phyloP scores from a whole-genome alignment of 37 sponge, comb jelly and placozoan species.

The Theonella swinhoei region DNA sequence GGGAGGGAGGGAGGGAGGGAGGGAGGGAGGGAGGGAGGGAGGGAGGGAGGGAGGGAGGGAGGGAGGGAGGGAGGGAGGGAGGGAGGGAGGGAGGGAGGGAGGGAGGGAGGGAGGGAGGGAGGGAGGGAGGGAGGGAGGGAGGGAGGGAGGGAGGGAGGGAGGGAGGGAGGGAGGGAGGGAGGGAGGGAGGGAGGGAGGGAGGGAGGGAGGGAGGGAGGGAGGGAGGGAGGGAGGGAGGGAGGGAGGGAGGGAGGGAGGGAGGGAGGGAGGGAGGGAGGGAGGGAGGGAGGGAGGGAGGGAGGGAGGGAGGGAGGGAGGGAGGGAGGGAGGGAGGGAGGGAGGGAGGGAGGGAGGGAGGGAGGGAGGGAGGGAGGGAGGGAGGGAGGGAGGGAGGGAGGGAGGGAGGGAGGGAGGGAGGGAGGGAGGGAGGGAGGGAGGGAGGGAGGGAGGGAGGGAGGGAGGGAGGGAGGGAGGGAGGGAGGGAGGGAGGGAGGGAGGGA shows the following conservation, averaged over 20 bases:
- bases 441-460: constrained; percentile 1
- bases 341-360: neutral
- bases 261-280: constrained; percentile 1
- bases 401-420: neutral
- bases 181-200: too few species aligned
- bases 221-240: too few species aligned
- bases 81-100: too few species aligned
- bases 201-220: too few species aligned
- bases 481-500: constrained; percentile 4
- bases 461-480: constrained; percentile 4
- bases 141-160: too few species aligned
- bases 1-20: constrained; percentile 24
- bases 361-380: neutral
- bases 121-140: too few species aligned
- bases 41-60: constrained; percentile 13
- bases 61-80: constrained; percentile 23
- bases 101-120: too few species aligned
- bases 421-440: constrained; percentile 24
- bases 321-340: neutral
- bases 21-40: constrained; percentile 8
- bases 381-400: neutral
- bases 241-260: neutral
- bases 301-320: constrained; percentile 14
- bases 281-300: constrained; percentile 7
- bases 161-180: too few species aligned